Evolutionary conservation across 2,113 vertebrate species (phyloP), one percentile per base, ranked within the genome.

Genomic region (Tricholaema leucomelas): DNA sequence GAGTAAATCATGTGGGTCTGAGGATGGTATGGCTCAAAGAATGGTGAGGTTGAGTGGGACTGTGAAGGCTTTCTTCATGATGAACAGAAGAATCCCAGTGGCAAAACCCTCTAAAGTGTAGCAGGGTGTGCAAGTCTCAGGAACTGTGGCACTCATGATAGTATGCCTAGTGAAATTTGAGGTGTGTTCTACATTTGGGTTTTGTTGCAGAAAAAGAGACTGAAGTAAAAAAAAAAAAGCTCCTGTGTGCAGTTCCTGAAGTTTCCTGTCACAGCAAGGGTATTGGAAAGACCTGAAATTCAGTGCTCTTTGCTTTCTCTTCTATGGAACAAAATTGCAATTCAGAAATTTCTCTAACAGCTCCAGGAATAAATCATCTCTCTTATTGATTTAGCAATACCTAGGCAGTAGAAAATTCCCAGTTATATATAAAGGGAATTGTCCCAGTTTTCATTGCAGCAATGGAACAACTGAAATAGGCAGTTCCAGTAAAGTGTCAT

Each of bases 341-440:
- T 77, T 94, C 78, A 87, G 75, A 82, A 94, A 67, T 82, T 82
- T 27, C 84, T 85, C 33, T 70, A 76, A 67, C 77, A 74, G 55
- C 76, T 90, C 78, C 81, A 95, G 81, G 71, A 95, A 93, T 88
- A 88, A 93, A 92, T 87, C 4, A 3, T 76, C 10, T 81, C 71
- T 79, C 36, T 63, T 80, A 73, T 80, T 93, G 92, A 88, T 96
- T 92, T 92, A 92, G 56, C 56, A 88, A 73, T 80, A 82, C 33
- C 25, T 76, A 80, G 63, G 23, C 64, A 54, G 71, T 35, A 87
- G 63, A 93, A 93, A 93, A 91, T 84, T 85, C 71, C 85, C 40
- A 8, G 64, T 74, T 92, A 70, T 74, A 23, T 87, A 77, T 71
- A 80, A 46, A 82, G 60, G 42, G 36, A 85, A 85, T 92, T 82